phyloP scores from a whole-genome alignment of 1,140 invertebrate species.

The Ips nitidus region DNA sequence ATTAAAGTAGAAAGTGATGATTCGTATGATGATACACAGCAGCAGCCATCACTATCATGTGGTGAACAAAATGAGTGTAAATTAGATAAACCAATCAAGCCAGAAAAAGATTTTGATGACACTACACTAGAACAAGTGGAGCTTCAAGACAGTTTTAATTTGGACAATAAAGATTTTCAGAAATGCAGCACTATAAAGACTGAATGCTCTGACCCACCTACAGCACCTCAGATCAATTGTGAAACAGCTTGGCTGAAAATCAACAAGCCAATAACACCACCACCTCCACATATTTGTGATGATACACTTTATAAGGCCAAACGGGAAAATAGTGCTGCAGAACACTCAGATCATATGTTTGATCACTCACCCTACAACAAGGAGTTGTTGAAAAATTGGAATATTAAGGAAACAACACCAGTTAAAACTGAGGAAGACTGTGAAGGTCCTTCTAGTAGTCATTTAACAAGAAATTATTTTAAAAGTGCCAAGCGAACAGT shows the following conservation, averaged over 20 bases:
- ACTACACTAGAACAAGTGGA: neutral
- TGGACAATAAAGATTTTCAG: neutral
- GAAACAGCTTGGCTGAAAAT: neutral
- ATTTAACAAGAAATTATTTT: slow-evolving; percentile 23
- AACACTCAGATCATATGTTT: slow-evolving; percentile 2
- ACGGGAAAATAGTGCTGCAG: no score
- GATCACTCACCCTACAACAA: slow-evolving; percentile 36
- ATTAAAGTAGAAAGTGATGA: neutral
- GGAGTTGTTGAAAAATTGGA: slow-evolving; percentile 30
- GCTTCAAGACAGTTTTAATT: neutral
- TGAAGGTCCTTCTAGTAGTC: slow-evolving; percentile 15
- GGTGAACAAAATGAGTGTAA: neutral
- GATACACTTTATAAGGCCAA: neutral
- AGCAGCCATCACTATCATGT: neutral
- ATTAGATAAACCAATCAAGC: neutral
- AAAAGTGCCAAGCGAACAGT: slow-evolving; percentile 40
- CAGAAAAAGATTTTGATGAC: neutral
- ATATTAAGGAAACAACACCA: slow-evolving; percentile 30
- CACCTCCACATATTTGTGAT: slow-evolving; percentile 14
- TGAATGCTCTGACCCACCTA: neutral
- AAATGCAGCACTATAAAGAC: neutral
- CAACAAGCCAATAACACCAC: slow-evolving; percentile 7
- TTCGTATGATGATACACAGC: neutral
- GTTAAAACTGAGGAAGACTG: slow-evolving; percentile 19
- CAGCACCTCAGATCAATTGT: neutral